Evolutionary conservation across 2,888 invertebrate species (phyloP).

Genomic region (Acronicta leporina): DNA sequence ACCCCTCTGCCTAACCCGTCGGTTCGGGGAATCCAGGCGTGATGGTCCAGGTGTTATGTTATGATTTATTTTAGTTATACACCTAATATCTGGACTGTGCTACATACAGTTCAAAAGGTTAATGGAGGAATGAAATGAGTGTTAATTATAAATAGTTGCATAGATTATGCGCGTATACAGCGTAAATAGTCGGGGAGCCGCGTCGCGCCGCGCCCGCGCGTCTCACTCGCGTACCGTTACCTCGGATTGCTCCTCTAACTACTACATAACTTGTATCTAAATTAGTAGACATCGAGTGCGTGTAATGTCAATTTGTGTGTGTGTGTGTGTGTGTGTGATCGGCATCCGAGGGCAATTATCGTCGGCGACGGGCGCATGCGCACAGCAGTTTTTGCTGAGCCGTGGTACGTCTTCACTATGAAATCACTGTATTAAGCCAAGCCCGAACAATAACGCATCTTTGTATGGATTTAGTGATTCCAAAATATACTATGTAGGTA

Average conservation of each 20-base stretch:
- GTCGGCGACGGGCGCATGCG: slow-evolving; percentile 41
- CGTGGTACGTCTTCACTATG: slow-evolving; percentile 11
- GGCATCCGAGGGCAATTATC: slow-evolving; percentile 57
- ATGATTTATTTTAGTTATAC: too few relatives aligned
- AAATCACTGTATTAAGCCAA: neutral
- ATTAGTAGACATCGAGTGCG: slow-evolving; percentile 11
- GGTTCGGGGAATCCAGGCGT: too few relatives aligned
- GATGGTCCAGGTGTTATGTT: too few relatives aligned
- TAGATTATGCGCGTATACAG: too few relatives aligned
- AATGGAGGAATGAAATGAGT: neutral
- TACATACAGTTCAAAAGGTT: too few relatives aligned
- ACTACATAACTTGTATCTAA: slow-evolving; percentile 29
- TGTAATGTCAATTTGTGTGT: neutral
- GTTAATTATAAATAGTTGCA: too few relatives aligned
- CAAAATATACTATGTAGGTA: too few relatives aligned
- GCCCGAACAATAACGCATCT: too few relatives aligned
- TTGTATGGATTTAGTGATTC: too few relatives aligned
- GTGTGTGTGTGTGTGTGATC: slow-evolving; percentile 33
- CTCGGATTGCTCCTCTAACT: slow-evolving; percentile 22
- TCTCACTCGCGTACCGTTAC: slow-evolving; percentile 42
- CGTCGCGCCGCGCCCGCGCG: neutral
- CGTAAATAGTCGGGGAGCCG: too few relatives aligned
- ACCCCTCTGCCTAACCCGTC: too few relatives aligned
- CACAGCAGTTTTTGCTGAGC: slow-evolving; percentile 40
- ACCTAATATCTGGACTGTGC: too few relatives aligned